phyloP scores from a whole-genome alignment of 1,140 invertebrate species.

The Papilio dardanus region DNA sequence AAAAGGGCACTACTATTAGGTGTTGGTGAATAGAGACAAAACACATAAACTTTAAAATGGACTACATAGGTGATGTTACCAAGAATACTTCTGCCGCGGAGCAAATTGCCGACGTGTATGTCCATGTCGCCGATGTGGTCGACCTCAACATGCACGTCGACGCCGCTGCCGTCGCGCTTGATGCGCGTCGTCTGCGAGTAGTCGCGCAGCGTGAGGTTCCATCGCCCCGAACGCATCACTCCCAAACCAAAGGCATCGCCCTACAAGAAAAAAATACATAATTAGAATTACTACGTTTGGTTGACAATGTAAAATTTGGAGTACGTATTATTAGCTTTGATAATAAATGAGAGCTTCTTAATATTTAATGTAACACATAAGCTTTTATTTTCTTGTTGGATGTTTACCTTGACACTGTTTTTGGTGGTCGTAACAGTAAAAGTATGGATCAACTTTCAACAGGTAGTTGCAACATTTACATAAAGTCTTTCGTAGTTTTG shows the following conservation, averaged over 20 bases:
- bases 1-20: no score
- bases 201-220: conserved; percentile 89
- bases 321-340: neutral
- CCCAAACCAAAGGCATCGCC: conserved; percentile 84
- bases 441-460: conserved; percentile 25
- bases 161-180: conserved; percentile 80
- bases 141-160: conserved; percentile 86
- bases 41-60: neutral
- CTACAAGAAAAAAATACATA: conserved; percentile 50
- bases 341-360: neutral
- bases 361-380: neutral
- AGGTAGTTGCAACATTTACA: neutral
- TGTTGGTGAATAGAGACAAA: no score
- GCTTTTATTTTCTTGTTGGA: neutral
- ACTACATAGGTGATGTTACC: conserved; percentile 66
- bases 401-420: conserved; percentile 30
- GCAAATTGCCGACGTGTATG: conserved; percentile 89
- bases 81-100: conserved; percentile 85
- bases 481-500: conserved; percentile 45
- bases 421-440: conserved; percentile 10
- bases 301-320: neutral
- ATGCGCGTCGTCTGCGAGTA: conserved; percentile 90
- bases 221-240: conserved; percentile 85
- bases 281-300: neutral
- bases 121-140: conserved; percentile 89